These are phyloP conservation scores for Nemotelus pantherinus DNA, from an alignment of 2,888 invertebrate genomes.

Conservation along the genomic window DNA sequence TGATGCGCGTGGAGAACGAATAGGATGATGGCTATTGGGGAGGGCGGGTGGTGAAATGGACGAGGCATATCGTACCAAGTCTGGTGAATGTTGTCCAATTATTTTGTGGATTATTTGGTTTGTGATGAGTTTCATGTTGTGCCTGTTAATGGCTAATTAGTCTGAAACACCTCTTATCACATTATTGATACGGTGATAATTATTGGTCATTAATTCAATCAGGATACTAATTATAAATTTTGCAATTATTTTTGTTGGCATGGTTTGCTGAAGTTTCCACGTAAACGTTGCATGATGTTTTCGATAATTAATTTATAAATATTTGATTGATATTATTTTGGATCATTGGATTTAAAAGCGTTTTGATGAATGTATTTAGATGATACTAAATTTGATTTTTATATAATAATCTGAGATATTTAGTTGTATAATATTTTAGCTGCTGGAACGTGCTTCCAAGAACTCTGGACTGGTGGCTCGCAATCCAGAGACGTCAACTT, in stretches of 20 bases:
- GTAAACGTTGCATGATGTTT: background rate
- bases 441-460: no score
- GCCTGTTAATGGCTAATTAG: slow-evolving; percentile 44
- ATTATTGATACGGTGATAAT: slow-evolving; percentile 43
- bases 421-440: no score
- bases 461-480: no score
- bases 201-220: slow-evolving; percentile 38
- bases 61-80: background rate
- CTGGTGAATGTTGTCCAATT: slow-evolving; percentile 40
- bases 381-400: no score
- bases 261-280: background rate
- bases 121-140: slow-evolving; percentile 38
- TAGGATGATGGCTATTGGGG: background rate
- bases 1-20: background rate
- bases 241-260: slow-evolving; percentile 7
- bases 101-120: slow-evolving; percentile 45
- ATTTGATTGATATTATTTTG: background rate
- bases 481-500: no score
- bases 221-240: slow-evolving; percentile 34
- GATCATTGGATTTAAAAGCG: background rate
- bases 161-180: slow-evolving; percentile 42
- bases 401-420: no score
- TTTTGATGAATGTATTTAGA: no score
- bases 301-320: background rate
- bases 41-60: background rate